Percentiles rank a stretch among this genome's conserved stretches.
Conservation (phyloP, 2,888 invertebrate genomes). For the Gastrophysa polygoni region DNA sequence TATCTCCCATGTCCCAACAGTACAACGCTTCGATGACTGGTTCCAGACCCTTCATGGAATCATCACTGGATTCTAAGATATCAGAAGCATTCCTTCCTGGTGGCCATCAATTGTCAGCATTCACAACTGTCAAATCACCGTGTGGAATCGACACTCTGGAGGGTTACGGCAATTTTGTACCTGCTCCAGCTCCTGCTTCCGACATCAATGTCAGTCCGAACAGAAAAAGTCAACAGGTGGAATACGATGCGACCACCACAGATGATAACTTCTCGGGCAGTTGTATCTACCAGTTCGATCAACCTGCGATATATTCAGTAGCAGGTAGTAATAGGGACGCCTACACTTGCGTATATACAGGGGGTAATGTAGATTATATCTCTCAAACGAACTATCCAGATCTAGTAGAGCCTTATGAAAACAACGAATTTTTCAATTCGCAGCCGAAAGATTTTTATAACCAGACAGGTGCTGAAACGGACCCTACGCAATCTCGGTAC, state of each 20-base stretch:
- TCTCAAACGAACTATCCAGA: slow-evolving; percentile 72
- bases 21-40: slow-evolving; percentile 24
- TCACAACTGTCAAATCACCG: slow-evolving; percentile 63
- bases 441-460: slow-evolving; percentile 63
- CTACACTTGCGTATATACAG: slow-evolving; percentile 77
- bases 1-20: slow-evolving; percentile 33
- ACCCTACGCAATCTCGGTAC: slow-evolving; percentile 54
- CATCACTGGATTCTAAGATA: slow-evolving; percentile 61
- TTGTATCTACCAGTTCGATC: slow-evolving; percentile 60
- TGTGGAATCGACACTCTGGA: slow-evolving; percentile 58
- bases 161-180: slow-evolving; percentile 61
- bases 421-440: slow-evolving; percentile 57
- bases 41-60: slow-evolving; percentile 62
- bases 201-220: slow-evolving; percentile 62
- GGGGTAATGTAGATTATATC: slow-evolving; percentile 66
- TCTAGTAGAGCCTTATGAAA: slow-evolving; percentile 66
- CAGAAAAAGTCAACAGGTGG: slow-evolving; percentile 51
- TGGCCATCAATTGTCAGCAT: slow-evolving; percentile 63
- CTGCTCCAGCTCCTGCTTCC: slow-evolving; percentile 61
- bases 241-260: slow-evolving; percentile 50
- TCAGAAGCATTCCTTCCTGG: slow-evolving; percentile 56
- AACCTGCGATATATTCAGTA: slow-evolving; percentile 76
- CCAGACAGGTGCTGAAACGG: slow-evolving; percentile 38
- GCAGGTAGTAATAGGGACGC: slow-evolving; percentile 74
- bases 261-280: slow-evolving; percentile 51